These are phyloP conservation scores for Pteronura brasiliensis DNA, from an alignment of 2,113 vertebrate genomes.

Conservation along the genomic window DNA sequence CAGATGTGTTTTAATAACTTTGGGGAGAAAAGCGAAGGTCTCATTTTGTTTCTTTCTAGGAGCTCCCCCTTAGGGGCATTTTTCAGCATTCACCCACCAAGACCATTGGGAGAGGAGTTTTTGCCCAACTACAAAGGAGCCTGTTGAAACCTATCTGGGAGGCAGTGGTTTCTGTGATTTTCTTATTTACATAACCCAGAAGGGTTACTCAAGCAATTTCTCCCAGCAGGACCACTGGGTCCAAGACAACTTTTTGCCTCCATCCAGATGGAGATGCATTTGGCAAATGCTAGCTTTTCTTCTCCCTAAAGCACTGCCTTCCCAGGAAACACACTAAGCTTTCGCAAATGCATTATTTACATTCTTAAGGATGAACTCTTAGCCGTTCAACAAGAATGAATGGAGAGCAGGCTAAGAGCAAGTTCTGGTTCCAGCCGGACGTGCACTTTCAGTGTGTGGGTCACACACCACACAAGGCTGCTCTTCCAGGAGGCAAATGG, in stretches of 20 bases:
- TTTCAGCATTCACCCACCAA: neutral
- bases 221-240: neutral
- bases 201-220: neutral
- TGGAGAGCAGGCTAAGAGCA: neutral
- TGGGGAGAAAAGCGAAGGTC: neutral
- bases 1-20: neutral
- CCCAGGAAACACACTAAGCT: neutral
- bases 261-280: neutral
- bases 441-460: rapidly evolving
- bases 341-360: neutral
- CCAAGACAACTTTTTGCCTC: neutral
- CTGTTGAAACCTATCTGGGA: neutral
- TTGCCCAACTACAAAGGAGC: neutral
- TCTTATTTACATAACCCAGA: neutral
- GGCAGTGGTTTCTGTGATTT: neutral
- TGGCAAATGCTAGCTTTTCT: neutral
- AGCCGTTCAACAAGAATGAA: neutral
- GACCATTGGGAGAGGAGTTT: neutral
- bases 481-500: neutral
- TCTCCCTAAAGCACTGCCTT: neutral
- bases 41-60: neutral
- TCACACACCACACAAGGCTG: neutral
- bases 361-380: neutral
- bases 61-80: neutral
- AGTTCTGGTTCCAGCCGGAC: rapidly evolving